Conservation (phyloP, 2,888 invertebrate genomes). For the Lamproptera curius region DNA sequence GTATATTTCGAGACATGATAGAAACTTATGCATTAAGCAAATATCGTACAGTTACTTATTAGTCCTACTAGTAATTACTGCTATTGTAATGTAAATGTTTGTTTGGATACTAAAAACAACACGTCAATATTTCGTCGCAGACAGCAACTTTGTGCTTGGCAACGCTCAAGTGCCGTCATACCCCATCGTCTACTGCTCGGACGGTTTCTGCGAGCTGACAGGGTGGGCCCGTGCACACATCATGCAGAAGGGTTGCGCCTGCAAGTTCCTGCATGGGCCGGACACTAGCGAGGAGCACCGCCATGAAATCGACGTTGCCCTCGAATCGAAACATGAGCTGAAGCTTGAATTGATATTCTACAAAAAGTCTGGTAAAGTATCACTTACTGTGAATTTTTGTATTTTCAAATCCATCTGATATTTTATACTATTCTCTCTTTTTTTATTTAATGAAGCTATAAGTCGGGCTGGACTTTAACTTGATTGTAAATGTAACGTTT, state of each 20-base stretch:
- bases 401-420: no score
- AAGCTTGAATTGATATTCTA: constrained; percentile 97
- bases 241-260: constrained; percentile 97
- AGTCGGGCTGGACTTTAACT: no score
- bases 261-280: constrained; percentile 95
- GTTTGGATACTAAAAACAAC: neutral
- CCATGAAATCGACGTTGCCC: constrained; percentile 91
- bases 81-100: no score
- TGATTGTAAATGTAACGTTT: no score
- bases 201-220: constrained; percentile 97
- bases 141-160: constrained; percentile 97
- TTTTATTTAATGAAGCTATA: no score
- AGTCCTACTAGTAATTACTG: no score
- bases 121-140: constrained; percentile 69
- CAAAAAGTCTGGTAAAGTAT: constrained; percentile 95
- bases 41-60: no score
- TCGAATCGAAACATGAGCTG: constrained; percentile 93
- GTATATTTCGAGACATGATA: no score
- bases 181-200: constrained; percentile 97
- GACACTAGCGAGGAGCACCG: constrained; percentile 94
- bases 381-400: no score
- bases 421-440: no score
- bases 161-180: constrained; percentile 95
- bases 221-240: constrained; percentile 96
- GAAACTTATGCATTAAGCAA: no score